phyloP scores from a whole-genome alignment of 2,113 vertebrate genomes.

The Bujurquina vittata region DNA sequence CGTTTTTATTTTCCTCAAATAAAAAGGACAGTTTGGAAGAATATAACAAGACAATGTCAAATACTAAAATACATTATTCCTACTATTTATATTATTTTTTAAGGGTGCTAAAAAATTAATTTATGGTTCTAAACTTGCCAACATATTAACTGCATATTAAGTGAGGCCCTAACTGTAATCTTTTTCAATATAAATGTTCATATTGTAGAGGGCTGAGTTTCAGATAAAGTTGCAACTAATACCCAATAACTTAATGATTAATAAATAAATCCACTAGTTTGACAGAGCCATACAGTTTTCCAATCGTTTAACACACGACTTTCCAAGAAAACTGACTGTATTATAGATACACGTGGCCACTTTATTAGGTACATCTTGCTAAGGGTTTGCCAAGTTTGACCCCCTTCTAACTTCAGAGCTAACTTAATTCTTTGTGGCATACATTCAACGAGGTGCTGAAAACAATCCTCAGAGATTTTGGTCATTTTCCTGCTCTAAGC shows the following conservation, averaged over 20 bases:
- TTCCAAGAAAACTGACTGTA: neutral
- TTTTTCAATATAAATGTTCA: neutral
- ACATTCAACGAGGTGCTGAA: neutral
- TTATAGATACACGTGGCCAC: neutral
- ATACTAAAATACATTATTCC: neutral
- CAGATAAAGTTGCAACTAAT: neutral
- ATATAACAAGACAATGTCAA: neutral
- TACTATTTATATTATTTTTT: neutral
- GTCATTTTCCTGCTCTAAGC: neutral
- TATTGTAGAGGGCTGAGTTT: neutral
- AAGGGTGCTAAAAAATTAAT: neutral
- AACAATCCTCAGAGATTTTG: neutral
- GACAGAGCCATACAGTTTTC: rapidly evolving
- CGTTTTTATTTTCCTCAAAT: neutral
- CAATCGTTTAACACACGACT: neutral
- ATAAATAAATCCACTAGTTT: neutral
- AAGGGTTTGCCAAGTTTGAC: neutral
- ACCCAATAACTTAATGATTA: neutral
- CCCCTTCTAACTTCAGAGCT: neutral
- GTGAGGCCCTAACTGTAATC: neutral
- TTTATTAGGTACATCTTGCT: neutral
- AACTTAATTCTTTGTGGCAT: neutral
- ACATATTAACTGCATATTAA: neutral
- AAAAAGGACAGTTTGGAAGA: neutral
- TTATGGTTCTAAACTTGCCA: neutral